These are phyloP conservation scores for Amphiprion clarkii DNA, from an alignment of 2,797 vertebrate species.

Conservation along the genomic window DNA sequence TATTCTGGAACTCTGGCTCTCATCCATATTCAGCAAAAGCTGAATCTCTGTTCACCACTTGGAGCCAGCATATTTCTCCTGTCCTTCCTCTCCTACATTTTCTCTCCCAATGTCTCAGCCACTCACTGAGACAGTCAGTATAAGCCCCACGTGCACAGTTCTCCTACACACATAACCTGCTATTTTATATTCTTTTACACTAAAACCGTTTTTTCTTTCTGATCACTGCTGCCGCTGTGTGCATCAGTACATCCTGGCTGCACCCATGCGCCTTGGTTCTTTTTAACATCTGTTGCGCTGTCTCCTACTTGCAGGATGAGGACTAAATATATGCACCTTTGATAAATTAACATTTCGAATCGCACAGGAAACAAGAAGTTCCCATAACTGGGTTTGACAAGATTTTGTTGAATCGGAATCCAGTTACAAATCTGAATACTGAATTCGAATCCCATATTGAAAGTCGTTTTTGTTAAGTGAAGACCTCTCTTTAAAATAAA, in stretches of 20 bases:
- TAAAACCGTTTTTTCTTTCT: not conserved
- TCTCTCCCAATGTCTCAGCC: not conserved
- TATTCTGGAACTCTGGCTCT: slow-evolving; percentile 42
- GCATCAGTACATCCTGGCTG: slow-evolving; percentile 32
- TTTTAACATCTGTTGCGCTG: slow-evolving; percentile 56
- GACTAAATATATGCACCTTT: slow-evolving; percentile 25
- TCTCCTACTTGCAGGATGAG: slow-evolving; percentile 18
- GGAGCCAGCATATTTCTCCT: slow-evolving; percentile 24
- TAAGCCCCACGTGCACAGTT: not conserved
- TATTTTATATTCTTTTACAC: slow-evolving; percentile 5
- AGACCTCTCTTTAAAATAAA: too few relatives aligned
- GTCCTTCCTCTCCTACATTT: not conserved
- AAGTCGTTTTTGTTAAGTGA: not conserved
- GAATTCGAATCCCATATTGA: not conserved
- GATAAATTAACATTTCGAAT: slow-evolving; percentile 50
- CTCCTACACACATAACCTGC: not conserved
- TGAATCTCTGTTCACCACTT: slow-evolving; percentile 22
- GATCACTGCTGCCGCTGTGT: slow-evolving; percentile 9
- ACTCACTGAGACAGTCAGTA: not conserved
- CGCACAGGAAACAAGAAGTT: slow-evolving; percentile 9
- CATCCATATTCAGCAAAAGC: slow-evolving; percentile 59
- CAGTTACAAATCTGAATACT: too few relatives aligned
- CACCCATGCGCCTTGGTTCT: slow-evolving; percentile 17
- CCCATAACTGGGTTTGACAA: not conserved
- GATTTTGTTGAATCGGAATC: too few relatives aligned